These are phyloP conservation scores for Mesodorylaimus sp. DNA, from an alignment of 2,888 invertebrate species.

Conservation along the genomic window DNA sequence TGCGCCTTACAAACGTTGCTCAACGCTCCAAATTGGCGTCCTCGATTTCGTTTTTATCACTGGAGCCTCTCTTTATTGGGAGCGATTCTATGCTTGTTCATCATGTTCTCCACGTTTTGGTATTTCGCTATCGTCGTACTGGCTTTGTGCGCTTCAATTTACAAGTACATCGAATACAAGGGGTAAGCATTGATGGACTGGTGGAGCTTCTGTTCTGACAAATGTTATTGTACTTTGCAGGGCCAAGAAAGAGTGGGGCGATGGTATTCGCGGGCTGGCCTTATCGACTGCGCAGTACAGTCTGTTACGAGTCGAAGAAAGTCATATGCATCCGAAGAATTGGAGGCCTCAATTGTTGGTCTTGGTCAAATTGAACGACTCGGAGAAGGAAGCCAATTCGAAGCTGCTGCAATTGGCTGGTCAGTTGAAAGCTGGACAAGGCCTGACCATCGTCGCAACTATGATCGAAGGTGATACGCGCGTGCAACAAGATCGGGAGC, in stretches of 20 bases:
- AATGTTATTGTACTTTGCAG: conserved; percentile 37
- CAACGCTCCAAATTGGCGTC: conserved; percentile 87
- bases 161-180: conserved; percentile 92
- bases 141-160: conserved; percentile 77
- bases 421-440: conserved; percentile 67
- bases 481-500: neutral
- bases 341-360: conserved; percentile 91
- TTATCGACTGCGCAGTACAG: conserved; percentile 91
- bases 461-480: conserved; percentile 4
- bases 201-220: neutral
- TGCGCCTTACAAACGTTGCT: conserved; percentile 91
- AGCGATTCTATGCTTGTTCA: conserved; percentile 69
- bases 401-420: conserved; percentile 84
- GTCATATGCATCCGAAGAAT: conserved; percentile 95
- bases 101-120: conserved; percentile 97
- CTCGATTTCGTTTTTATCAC: conserved; percentile 91
- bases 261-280: conserved; percentile 90
- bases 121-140: conserved; percentile 79
- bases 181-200: conserved; percentile 41
- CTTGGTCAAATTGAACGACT: conserved; percentile 56
- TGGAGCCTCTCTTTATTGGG: conserved; percentile 78
- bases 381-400: conserved; percentile 14
- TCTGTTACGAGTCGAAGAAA: conserved; percentile 81
- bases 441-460: conserved; percentile 5
- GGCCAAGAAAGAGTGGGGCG: conserved; percentile 99